phyloP scores from a whole-genome alignment of 1,140 invertebrate genomes.

The Nephila pilipes region DNA sequence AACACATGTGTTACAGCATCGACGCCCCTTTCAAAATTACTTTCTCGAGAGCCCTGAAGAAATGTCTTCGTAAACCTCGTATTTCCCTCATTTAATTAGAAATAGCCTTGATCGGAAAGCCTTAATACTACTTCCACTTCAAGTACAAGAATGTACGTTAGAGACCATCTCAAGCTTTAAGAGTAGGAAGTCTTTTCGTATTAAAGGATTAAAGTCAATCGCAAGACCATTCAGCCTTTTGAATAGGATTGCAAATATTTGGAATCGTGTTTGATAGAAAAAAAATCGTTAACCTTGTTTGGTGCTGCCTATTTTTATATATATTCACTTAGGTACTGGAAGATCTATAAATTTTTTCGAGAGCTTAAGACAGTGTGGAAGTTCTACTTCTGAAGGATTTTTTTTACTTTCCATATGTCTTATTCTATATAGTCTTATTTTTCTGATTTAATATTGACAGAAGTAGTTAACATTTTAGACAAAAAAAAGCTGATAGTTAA shows the following conservation, averaged over 20 bases:
- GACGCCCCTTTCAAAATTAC: constrained; percentile 20
- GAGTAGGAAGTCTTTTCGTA: constrained; percentile 6
- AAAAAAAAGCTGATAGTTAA: no score
- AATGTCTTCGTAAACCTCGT: background rate
- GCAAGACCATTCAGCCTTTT: constrained; percentile 53
- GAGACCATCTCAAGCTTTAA: constrained; percentile 48
- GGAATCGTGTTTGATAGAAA: constrained; percentile 52
- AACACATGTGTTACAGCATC: background rate
- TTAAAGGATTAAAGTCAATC: constrained; percentile 66
- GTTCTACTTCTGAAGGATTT: background rate
- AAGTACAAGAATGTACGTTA: constrained; percentile 33
- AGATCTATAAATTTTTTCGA: background rate
- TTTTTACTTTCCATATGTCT: no score
- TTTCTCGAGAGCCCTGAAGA: constrained; percentile 35
- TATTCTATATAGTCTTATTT: no score
- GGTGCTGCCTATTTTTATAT: background rate
- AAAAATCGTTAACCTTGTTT: constrained; percentile 48
- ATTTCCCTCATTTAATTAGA: constrained; percentile 53
- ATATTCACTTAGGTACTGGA: background rate
- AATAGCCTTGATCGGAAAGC: constrained; percentile 17
- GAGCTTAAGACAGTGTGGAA: background rate
- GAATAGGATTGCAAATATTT: constrained; percentile 71
- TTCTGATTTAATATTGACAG: no score
- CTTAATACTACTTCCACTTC: constrained; percentile 37
- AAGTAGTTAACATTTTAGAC: no score